A percentile compares a stretch with the other conserved stretches of the same genome.
phyloP scores from a whole-genome alignment of 2,113 vertebrate species.

The Odobenus rosmarus region DNA sequence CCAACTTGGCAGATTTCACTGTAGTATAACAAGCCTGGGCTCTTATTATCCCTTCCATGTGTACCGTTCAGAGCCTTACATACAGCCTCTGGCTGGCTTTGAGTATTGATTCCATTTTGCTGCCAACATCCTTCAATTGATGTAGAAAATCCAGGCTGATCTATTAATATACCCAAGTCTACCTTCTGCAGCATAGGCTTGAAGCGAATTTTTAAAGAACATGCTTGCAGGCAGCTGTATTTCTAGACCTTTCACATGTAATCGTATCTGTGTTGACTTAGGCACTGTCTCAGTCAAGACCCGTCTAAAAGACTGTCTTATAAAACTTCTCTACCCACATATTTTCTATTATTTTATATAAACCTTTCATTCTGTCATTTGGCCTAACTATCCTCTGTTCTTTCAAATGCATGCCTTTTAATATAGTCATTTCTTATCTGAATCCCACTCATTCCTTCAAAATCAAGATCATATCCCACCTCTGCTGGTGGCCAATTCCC shows the following conservation, averaged over 20 bases:
- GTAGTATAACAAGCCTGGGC: not conserved
- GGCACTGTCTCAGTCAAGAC: not conserved
- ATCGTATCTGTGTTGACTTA: not conserved
- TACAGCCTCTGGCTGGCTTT: conserved; percentile 65
- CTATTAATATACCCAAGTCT: conserved; percentile 68
- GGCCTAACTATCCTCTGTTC: not conserved
- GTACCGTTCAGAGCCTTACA: conserved; percentile 60
- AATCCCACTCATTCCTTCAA: not conserved
- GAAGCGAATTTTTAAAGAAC: conserved; percentile 65
- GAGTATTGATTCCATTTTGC: conserved; percentile 71
- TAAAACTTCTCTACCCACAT: not conserved
- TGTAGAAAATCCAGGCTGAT: conserved; percentile 68
- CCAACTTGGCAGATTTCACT: conserved; percentile 46
- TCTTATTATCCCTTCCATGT: conserved; percentile 51
- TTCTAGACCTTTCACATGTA: conserved; percentile 30
- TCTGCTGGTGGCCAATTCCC: not conserved
- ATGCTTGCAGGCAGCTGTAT: not conserved
- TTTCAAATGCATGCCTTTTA: not conserved
- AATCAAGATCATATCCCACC: not conserved
- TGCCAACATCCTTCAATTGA: conserved; percentile 71
- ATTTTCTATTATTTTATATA: not conserved
- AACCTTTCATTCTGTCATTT: not conserved
- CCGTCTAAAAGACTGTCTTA: not conserved
- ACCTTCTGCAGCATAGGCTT: conserved; percentile 41
- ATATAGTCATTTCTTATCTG: not conserved